Evolutionary conservation across 2,888 invertebrate genomes (phyloP), one percentile per base, ranked within the genome.

Genomic region (Ormyrus nitidulus): DNA sequence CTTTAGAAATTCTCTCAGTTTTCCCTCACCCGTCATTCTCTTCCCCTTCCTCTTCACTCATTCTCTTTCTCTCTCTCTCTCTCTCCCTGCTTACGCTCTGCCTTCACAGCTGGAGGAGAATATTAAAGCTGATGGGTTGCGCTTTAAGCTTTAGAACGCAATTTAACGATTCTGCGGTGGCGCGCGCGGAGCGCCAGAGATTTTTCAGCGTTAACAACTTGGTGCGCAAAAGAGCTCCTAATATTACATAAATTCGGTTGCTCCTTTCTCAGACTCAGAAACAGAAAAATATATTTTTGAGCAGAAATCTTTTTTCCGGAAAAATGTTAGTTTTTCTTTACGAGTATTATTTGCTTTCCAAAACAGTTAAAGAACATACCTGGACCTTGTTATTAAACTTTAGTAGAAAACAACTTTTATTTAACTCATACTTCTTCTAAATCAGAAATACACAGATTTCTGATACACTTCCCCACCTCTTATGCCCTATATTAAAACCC

Each of bases 111-210:
- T 61, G 59, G 34, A 65, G 62, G 49, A 75, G 70, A 79, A 75
- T 74, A 79, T 79, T 79, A 75, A 79, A 79, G 74, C 74, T 75
- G 79, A 79, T 75, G 70, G 69, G 49, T 74, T 75, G 64, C 58
- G 74, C 74, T 70, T 75, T 68, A 70, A 79, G 62, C 68, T 62
- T 73, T 69, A 70, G 65, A 65, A 68, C 61, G 51, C 53, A 78
- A 61, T 78, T 73, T 72, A 78, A 78, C 68, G 72, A 78, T 78
- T 78, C 73, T 73, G 66, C 66, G 74, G 65, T 10, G 46, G 46
- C 13, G 66, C 64, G 13, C 53, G 49, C 19, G 49, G 2, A 2
- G 66, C 56, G 58, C n/a, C 56, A 53, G 71, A 72, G 65, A 72
- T 73, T 78, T 72, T 73, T 66, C 65, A n/a, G 51, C 13, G 72